Conservation (phyloP, 2,113 vertebrate genomes). For the Sisor rabdophorus region DNA sequence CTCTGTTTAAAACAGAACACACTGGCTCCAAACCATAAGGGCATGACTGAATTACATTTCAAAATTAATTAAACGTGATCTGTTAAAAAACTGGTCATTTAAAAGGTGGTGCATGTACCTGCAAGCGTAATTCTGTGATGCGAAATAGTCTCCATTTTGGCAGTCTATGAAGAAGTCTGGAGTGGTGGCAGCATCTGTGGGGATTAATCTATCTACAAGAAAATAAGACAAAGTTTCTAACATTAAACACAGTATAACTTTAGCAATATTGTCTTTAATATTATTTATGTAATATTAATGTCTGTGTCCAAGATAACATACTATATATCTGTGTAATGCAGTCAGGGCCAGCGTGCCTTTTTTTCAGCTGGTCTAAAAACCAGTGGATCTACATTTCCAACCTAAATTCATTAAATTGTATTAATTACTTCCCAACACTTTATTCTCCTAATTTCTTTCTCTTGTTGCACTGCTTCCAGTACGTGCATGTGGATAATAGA, state of each 20-base stretch:
- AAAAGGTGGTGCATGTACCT: slow-evolving; percentile 64
- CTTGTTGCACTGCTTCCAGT: too few species aligned
- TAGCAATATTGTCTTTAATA: not conserved
- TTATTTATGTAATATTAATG: not conserved
- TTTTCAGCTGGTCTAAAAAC: too few species aligned
- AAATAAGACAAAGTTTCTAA: not conserved
- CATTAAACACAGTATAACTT: too few species aligned
- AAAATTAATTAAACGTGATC: not conserved
- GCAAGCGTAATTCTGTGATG: slow-evolving; percentile 71
- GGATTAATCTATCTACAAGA: slow-evolving; percentile 81
- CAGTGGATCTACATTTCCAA: too few species aligned
- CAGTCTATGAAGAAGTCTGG: slow-evolving; percentile 85
- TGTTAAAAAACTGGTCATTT: not conserved
- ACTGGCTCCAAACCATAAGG: not conserved
- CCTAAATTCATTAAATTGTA: too few species aligned
- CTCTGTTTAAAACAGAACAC: slow-evolving; percentile 50
- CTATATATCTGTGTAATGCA: too few species aligned
- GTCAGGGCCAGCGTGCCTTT: too few species aligned
- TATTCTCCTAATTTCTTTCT: too few species aligned
- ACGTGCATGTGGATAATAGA: too few species aligned
- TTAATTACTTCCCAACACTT: too few species aligned
- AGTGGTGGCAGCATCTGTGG: slow-evolving; percentile 80
- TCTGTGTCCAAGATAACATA: too few species aligned
- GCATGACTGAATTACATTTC: not conserved
- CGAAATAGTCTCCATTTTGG: slow-evolving; percentile 83